A percentile compares a stretch with the other conserved stretches of the same genome.
Conservation (phyloP, 2,797 vertebrate genomes). For the Phaenicophaeus curvirostris region DNA sequence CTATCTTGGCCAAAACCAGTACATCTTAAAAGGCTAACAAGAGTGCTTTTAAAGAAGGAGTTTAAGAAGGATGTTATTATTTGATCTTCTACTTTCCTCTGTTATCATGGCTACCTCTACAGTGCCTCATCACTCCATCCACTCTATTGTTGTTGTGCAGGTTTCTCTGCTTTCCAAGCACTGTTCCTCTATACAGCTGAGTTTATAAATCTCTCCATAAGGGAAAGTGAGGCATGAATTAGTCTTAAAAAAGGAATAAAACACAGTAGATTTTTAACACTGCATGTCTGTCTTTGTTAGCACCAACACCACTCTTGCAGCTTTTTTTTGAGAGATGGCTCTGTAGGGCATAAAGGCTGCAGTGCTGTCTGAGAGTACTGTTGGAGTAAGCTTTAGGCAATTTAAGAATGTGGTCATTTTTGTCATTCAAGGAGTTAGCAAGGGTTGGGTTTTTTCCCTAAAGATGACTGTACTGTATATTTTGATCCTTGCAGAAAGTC, state of each 20-base stretch:
- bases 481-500: background rate
- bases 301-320: background rate
- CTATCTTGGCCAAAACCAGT: too few relatives aligned
- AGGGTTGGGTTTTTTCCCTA: background rate
- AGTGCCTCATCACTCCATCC: background rate
- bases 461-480: background rate
- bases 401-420: background rate
- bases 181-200: accelerated
- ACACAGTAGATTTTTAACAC: background rate
- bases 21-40: background rate
- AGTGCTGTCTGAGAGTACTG: background rate
- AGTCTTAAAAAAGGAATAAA: background rate
- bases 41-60: background rate
- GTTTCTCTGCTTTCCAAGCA: background rate
- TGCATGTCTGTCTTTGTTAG: background rate
- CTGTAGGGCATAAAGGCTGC: background rate
- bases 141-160: background rate
- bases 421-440: background rate
- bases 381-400: background rate
- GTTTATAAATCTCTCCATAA: background rate
- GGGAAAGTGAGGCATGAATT: background rate
- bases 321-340: background rate
- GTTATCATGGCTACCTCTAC: background rate
- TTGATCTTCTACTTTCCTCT: background rate
- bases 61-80: background rate